Conservation (phyloP, 2,888 invertebrate species). For the Diarsia mendica region DNA sequence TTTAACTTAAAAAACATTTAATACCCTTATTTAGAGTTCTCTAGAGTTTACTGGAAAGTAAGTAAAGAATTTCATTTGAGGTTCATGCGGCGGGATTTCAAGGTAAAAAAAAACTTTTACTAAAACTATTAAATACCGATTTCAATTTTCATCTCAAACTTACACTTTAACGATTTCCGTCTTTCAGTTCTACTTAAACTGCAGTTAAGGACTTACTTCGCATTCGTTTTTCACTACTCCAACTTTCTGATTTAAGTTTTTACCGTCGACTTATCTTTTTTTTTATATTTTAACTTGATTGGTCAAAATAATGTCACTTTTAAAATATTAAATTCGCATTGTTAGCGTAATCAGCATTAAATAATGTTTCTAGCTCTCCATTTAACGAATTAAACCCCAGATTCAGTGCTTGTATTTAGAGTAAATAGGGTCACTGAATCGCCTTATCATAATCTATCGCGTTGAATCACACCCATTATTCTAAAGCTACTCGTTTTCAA, state of each 20-base stretch:
- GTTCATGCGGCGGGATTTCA: background rate
- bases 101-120: background rate
- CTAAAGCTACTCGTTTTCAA: conserved; percentile 40
- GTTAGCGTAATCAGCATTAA: background rate
- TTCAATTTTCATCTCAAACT: conserved; percentile 16
- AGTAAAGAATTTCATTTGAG: background rate
- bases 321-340: background rate
- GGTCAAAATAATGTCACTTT: background rate
- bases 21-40: background rate
- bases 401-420: conserved; percentile 10
- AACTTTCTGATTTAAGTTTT: background rate
- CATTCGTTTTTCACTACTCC: background rate
- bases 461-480: conserved; percentile 45
- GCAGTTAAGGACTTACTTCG: background rate
- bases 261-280: background rate
- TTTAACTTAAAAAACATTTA: background rate
- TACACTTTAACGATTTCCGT: conserved; percentile 16
- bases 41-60: background rate
- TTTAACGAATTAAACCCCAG: conserved; percentile 12
- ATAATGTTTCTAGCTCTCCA: background rate
- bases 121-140: conserved; percentile 11
- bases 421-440: conserved; percentile 33
- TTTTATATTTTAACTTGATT: background rate
- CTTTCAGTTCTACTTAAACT: conserved; percentile 2
- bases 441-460: conserved; percentile 20